Evolutionary conservation across 2,113 vertebrate genomes (phyloP).

Genomic region (Hipposideros armiger): DNA sequence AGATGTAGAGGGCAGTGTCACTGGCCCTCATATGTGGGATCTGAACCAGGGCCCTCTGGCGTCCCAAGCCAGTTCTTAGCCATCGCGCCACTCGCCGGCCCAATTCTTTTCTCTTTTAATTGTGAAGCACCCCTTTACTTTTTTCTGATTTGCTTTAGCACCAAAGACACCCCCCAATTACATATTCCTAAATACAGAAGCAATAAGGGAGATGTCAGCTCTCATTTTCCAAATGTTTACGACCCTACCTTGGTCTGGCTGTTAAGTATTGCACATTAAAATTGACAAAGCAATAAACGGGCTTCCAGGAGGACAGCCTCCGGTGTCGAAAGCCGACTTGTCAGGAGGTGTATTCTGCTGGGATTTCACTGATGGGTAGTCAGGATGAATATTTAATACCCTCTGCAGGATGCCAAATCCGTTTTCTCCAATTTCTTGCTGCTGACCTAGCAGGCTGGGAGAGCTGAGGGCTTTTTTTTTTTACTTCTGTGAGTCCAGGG

Average conservation of each 20-base stretch:
- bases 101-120: conserved; percentile 46
- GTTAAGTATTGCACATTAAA: conserved; percentile 76
- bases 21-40: too few species aligned
- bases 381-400: conserved; percentile 81
- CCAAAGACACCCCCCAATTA: conserved; percentile 43
- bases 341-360: conserved; percentile 68
- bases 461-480: background rate
- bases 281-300: conserved; percentile 81
- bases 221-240: conserved; percentile 75
- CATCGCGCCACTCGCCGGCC: too few species aligned
- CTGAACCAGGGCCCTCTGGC: too few species aligned
- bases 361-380: conserved; percentile 74
- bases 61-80: too few species aligned
- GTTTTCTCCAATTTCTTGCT: conserved; percentile 66
- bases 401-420: conserved; percentile 71
- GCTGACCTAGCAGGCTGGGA: conserved; percentile 74
- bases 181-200: conserved; percentile 66
- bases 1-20: too few species aligned
- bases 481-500: background rate
- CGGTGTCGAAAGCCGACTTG: conserved; percentile 47
- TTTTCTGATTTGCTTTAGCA: conserved; percentile 65
- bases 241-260: conserved; percentile 62
- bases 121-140: conserved; percentile 47
- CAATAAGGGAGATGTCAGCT: conserved; percentile 76
- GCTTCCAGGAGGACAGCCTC: conserved; percentile 73